Base-by-base conservation (phyloP, 2,113 vertebrate species). In the Copsychus sechellarum region DNA sequence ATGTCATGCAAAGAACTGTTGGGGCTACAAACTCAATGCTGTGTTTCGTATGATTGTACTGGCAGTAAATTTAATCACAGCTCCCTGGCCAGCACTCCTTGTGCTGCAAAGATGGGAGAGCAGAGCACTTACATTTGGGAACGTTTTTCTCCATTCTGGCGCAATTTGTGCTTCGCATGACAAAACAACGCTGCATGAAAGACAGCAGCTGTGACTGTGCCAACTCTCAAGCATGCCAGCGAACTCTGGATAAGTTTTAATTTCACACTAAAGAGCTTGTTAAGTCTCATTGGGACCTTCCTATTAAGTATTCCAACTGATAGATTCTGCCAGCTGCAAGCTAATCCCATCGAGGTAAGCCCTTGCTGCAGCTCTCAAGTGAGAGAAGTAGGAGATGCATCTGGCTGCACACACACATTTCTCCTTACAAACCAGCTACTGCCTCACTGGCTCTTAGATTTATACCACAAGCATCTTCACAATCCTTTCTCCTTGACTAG, bases 21-120 rank as follows among this genome's bases (percentile, higher is more conserved):
- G 20, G 31, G 42, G 42, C 21, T 66, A 64, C 47, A 81, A 47
- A 71, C 5, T 90, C 29, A 47, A 2, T 3, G 14, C 9, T 31
- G 4, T 25, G 3, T n/a, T 81, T 54, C 1, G 0, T 62, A 62
- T 22, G 8, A 22, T 17, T 0, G 2, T 58, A 57, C 15, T 19
- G 14, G 14, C 15, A 74, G 22, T 70, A 73, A 45, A 77, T 58
- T 62, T 42, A 84, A 86, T n/a, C 21, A 71, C 43, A 74, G 6
- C 10, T 67, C 40, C 26, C 34, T 21, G 62, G 57, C 38, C 12
- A 6, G 14, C 12, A 36, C 7, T 65, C 28, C 64, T 38, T 17
- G 22, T 14, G 24, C 29, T 45, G 8, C n/a, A 36, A 85, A 82
- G 15, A 87, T 42, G 22, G 22, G 10, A 81, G 40, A 76, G 56